These are phyloP conservation scores for Osedax frankpressi DNA, from an alignment of 2,888 invertebrate species.

Conservation along the genomic window DNA sequence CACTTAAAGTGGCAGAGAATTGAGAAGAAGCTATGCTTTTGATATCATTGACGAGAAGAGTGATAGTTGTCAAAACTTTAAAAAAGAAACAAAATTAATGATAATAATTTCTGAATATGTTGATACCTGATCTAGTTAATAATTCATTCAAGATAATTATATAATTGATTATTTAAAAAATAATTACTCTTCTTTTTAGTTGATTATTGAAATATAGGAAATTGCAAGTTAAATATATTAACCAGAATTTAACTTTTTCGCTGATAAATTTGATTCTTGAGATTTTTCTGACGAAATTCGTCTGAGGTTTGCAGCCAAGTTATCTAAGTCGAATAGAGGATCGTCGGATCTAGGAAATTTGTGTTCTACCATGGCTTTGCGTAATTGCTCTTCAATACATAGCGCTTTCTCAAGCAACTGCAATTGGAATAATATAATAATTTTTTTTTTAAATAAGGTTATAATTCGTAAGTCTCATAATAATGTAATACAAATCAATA, in stretches of 20 bases:
- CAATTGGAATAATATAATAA: conserved; percentile 28
- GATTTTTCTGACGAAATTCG: conserved; percentile 15
- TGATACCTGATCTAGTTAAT: too few relatives aligned
- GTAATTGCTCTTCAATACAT: conserved; percentile 95
- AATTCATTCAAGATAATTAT: too few relatives aligned
- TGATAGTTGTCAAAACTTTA: conserved; percentile 26
- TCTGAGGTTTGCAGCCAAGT: conserved; percentile 23
- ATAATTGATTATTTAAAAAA: too few relatives aligned
- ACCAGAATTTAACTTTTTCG: neutral
- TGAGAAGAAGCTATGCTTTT: conserved; percentile 22
- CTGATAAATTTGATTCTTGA: neutral
- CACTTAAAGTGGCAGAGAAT: neutral
- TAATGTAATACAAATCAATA: too few relatives aligned
- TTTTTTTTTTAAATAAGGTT: too few relatives aligned
- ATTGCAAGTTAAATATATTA: too few relatives aligned
- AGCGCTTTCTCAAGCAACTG: conserved; percentile 88
- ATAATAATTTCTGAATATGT: conserved; percentile 7
- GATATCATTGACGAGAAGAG: conserved; percentile 26
- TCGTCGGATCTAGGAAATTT: neutral
- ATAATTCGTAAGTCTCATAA: too few relatives aligned
- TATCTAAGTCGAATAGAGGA: conserved; percentile 17
- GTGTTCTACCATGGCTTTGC: conserved; percentile 59
- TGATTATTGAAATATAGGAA: too few relatives aligned
- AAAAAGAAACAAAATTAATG: neutral
- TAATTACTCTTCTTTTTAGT: too few relatives aligned